Conservation (phyloP, 1,140 invertebrate species). For the Drosophila neocordata region DNA sequence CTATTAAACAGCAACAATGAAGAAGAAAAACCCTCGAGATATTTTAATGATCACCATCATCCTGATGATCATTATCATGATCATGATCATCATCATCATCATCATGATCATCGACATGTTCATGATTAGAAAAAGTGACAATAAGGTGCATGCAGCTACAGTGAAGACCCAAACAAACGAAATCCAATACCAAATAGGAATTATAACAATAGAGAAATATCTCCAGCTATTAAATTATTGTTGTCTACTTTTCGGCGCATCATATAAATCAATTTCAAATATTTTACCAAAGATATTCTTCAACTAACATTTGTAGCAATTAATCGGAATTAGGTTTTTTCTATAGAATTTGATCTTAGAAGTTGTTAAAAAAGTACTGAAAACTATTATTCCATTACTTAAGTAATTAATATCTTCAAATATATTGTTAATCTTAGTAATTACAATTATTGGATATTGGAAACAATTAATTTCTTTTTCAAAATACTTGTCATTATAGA, state of each 20-base stretch:
- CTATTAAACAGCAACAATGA: slow-evolving; percentile 72
- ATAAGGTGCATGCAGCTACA: slow-evolving; percentile 42
- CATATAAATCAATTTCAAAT: not conserved
- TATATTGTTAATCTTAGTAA: no score
- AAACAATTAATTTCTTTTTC: no score
- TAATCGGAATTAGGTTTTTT: no score
- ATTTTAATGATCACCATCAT: slow-evolving; percentile 20
- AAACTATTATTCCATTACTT: no score
- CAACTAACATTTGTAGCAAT: no score
- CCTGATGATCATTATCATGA: not conserved
- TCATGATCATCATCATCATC: not conserved
- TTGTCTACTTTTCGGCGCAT: not conserved
- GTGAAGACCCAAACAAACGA: not conserved
- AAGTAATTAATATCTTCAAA: no score
- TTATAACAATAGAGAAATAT: not conserved
- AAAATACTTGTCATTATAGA: no score
- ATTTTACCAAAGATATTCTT: no score
- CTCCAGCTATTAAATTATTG: not conserved
- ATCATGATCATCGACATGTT: slow-evolving; percentile 18
- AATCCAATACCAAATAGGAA: not conserved
- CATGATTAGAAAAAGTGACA: not conserved
- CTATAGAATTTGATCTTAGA: no score
- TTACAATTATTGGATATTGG: no score
- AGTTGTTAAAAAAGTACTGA: no score
- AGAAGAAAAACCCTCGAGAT: slow-evolving; percentile 28